phyloP scores from a whole-genome alignment of 2,888 invertebrate genomes.

The Mycalesis mineus region DNA sequence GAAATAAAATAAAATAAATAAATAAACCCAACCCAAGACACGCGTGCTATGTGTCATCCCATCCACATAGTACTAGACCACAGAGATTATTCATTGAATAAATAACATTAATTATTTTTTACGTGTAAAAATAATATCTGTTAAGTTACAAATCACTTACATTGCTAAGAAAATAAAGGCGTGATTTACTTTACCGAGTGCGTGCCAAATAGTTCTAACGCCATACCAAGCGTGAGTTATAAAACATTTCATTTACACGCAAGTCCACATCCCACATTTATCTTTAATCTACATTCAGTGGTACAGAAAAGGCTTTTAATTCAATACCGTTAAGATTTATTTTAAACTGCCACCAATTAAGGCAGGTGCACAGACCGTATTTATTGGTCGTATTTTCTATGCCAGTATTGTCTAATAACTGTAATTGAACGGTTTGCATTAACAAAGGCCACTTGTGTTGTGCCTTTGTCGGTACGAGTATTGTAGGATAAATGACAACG shows the following conservation, averaged over 20 bases:
- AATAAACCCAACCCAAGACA: no score
- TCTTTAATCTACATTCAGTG: constrained; percentile 14
- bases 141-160: no score
- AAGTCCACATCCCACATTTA: constrained; percentile 6
- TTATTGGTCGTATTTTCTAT: constrained; percentile 37
- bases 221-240: constrained; percentile 14
- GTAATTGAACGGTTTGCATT: constrained; percentile 9
- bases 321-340: constrained; percentile 20
- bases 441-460: not conserved
- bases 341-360: constrained; percentile 28
- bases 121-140: no score
- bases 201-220: constrained; percentile 19
- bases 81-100: no score
- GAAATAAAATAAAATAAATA: no score
- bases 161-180: constrained; percentile 12
- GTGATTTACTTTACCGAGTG: constrained; percentile 13
- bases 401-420: constrained; percentile 22
- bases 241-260: constrained; percentile 8
- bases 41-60: no score
- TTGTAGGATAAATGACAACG: not conserved
- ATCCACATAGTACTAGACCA: no score
- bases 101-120: no score
- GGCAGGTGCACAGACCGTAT: constrained; percentile 34
- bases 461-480: not conserved
- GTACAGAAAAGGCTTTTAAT: constrained; percentile 17